Conservation (phyloP, 2,113 vertebrate genomes). For the Eleginops maclovinus region DNA sequence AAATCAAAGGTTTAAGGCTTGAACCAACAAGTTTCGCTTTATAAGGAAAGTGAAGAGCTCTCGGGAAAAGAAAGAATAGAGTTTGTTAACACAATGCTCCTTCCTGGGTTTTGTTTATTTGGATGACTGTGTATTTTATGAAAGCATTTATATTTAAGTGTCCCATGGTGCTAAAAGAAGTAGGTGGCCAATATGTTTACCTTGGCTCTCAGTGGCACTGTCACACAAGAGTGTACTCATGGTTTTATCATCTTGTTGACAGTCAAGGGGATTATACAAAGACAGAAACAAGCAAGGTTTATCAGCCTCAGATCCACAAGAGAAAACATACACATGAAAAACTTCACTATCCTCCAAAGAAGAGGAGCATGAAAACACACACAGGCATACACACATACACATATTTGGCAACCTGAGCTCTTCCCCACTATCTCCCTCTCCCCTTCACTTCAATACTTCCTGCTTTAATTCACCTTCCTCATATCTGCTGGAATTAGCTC, state of each 20-base stretch:
- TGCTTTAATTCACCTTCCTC: conserved; percentile 35
- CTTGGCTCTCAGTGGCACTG: conserved; percentile 52
- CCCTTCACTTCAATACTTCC: conserved; percentile 13
- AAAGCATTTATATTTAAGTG: conserved; percentile 22
- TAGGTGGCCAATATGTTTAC: conserved; percentile 58
- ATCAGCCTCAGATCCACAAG: conserved; percentile 57
- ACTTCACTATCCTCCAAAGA: conserved; percentile 56
- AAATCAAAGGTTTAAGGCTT: conserved; percentile 23
- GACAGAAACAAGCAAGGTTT: conserved; percentile 74
- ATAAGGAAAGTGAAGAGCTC: not conserved
- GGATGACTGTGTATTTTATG: not conserved
- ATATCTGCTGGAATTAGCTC: conserved; percentile 39
- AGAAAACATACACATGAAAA: conserved; percentile 26
- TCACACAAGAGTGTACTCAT: conserved; percentile 51
- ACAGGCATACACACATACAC: not conserved
- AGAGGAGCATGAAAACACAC: conserved; percentile 30
- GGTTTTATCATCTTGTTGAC: conserved; percentile 72
- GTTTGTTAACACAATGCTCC: not conserved
- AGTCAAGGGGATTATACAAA: conserved; percentile 71
- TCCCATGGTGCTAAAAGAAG: conserved; percentile 9
- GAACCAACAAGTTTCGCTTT: conserved; percentile 18
- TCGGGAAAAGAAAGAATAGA: conserved; percentile 4
- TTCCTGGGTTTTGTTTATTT: conserved; percentile 2
- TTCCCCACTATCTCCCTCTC: conserved; percentile 34
- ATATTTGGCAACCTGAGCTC: conserved; percentile 47